phyloP scores from a whole-genome alignment of 2,113 vertebrate genomes.

The Prionailurus viverrinus region DNA sequence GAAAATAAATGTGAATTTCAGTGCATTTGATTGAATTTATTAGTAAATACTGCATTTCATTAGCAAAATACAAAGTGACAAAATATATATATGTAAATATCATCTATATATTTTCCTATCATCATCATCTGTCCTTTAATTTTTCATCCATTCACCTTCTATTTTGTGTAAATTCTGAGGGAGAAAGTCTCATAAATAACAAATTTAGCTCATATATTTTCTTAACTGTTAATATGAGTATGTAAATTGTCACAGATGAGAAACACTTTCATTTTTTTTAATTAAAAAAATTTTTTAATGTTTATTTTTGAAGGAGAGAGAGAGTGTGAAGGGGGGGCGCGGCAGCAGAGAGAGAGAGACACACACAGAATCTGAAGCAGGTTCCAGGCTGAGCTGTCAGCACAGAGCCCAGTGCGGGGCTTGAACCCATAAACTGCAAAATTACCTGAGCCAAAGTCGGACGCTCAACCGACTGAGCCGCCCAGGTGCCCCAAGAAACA shows the following conservation, averaged over 20 bases:
- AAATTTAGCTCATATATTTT: background rate
- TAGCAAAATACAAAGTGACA: background rate
- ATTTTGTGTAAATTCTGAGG: background rate
- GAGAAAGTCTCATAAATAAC: background rate
- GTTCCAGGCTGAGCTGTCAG: no score
- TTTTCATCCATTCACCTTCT: background rate
- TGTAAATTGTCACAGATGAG: conserved; percentile 56
- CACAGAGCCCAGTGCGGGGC: no score
- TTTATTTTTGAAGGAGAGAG: no score
- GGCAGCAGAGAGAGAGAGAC: no score
- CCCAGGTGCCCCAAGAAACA: background rate
- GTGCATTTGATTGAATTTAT: background rate
- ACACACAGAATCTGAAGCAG: no score
- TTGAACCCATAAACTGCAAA: no score
- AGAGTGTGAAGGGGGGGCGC: no score
- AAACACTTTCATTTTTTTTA: background rate
- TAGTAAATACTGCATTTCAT: background rate
- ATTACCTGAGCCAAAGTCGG: no score
- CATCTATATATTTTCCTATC: background rate
- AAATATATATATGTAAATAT: background rate
- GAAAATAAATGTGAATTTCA: background rate
- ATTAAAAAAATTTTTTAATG: no score
- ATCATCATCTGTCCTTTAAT: background rate
- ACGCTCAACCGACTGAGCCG: no score
- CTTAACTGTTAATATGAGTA: conserved; percentile 60